These are phyloP conservation scores for Halcyon senegalensis DNA, from an alignment of 2,113 vertebrate genomes.

Conservation along the genomic window DNA sequence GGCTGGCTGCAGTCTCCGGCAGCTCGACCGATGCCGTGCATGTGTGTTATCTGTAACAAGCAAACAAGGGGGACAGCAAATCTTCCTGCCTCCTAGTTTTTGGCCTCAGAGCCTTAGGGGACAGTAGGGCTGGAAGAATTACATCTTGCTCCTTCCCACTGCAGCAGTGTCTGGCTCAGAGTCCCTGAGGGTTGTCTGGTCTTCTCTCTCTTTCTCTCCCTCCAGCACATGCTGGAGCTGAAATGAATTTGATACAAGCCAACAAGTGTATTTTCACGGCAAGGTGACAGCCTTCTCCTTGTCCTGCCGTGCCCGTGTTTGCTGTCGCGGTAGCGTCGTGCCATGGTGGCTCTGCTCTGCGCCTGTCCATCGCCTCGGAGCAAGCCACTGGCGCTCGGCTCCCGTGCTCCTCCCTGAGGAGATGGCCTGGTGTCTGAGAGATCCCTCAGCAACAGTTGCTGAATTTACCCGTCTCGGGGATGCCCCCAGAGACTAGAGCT, in stretches of 20 bases:
- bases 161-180: not conserved
- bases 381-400: not conserved
- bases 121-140: slow-evolving; percentile 18
- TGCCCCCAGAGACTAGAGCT: not conserved
- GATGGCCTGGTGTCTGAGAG: not conserved
- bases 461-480: not conserved
- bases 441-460: not conserved
- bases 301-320: not conserved
- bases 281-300: not conserved
- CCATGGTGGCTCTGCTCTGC: not conserved
- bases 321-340: not conserved
- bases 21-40: not conserved
- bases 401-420: not conserved
- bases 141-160: not conserved
- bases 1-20: not conserved
- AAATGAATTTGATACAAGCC: not conserved
- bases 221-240: not conserved
- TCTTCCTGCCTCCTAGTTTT: not conserved
- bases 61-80: not conserved
- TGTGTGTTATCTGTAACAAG: not conserved
- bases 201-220: not conserved
- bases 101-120: not conserved
- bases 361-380: not conserved
- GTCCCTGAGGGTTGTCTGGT: not conserved
- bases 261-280: not conserved